A percentile compares a stretch with the other conserved stretches of the same genome.
These are phyloP conservation scores for Metallyticus violacea DNA, from an alignment of 2,888 invertebrate species.

Conservation along the genomic window DNA sequence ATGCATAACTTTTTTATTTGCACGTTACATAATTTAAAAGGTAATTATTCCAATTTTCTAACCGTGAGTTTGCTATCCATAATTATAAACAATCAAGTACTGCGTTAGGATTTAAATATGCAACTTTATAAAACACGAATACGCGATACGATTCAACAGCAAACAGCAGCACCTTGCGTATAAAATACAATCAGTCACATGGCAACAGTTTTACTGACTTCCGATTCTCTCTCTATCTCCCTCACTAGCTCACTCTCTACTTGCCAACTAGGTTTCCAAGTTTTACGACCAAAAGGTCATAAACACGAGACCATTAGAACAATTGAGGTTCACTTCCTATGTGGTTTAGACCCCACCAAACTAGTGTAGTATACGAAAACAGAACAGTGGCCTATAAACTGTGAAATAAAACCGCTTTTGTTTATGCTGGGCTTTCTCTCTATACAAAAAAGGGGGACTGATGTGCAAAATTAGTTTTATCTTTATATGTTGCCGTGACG, in stretches of 20 bases:
- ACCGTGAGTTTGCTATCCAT: too few relatives aligned
- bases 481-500: not conserved
- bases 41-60: too few relatives aligned
- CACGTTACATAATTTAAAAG: too few relatives aligned
- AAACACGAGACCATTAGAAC: not conserved
- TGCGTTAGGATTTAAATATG: not conserved
- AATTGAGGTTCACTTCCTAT: not conserved
- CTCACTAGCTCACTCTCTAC: not conserved
- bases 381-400: not conserved
- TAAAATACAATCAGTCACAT: not conserved
- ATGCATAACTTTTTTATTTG: too few relatives aligned
- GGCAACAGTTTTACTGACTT: not conserved
- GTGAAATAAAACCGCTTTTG: not conserved
- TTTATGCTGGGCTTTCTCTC: not conserved
- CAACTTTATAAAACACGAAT: not conserved
- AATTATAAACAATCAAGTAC: too few relatives aligned
- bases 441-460: not conserved
- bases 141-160: not conserved
- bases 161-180: not conserved
- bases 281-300: not conserved
- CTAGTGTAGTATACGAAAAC: not conserved
- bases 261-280: not conserved
- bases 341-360: not conserved
- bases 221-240: not conserved
- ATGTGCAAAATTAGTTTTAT: not conserved